Evolutionary conservation across 2,888 invertebrate species (phyloP).

Genomic region (Phlogophora meticulosa): DNA sequence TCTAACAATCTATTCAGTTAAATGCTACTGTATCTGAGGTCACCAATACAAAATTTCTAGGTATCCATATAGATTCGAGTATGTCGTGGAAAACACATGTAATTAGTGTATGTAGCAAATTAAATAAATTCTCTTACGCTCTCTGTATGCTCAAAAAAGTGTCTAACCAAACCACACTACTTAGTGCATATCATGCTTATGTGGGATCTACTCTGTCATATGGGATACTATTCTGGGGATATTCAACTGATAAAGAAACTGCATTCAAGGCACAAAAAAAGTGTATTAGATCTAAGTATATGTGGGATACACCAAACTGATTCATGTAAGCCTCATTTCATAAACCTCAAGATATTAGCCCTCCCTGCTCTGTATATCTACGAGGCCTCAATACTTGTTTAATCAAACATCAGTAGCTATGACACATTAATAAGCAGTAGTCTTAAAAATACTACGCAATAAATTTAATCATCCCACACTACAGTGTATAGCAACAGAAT

Average conservation of each 20-base stretch:
- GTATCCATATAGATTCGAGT: constrained; percentile 8
- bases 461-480: constrained; percentile 9
- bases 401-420: constrained; percentile 8
- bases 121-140: constrained; percentile 3
- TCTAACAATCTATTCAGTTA: neutral
- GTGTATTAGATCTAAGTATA: constrained; percentile 7
- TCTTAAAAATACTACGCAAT: constrained; percentile 1
- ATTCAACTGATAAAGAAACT: constrained; percentile 6
- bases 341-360: constrained; percentile 6
- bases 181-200: constrained; percentile 3
- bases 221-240: constrained; percentile 7
- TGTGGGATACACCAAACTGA: constrained; percentile 15
- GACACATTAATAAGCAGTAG: neutral
- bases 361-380: constrained; percentile 5
- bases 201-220: constrained; percentile 6
- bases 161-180: constrained; percentile 7
- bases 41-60: constrained; percentile 12
- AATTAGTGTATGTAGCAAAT: too few species aligned
- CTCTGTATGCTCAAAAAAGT: constrained; percentile 3
- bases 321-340: constrained; percentile 7
- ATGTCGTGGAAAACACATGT: constrained; percentile 17
- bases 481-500: constrained; percentile 3
- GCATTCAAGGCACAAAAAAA: too few species aligned
- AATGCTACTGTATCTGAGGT: constrained; percentile 7
- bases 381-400: constrained; percentile 1